Evolutionary conservation across 1,140 invertebrate genomes (phyloP).

Genomic region (Cotesia chilonis): DNA sequence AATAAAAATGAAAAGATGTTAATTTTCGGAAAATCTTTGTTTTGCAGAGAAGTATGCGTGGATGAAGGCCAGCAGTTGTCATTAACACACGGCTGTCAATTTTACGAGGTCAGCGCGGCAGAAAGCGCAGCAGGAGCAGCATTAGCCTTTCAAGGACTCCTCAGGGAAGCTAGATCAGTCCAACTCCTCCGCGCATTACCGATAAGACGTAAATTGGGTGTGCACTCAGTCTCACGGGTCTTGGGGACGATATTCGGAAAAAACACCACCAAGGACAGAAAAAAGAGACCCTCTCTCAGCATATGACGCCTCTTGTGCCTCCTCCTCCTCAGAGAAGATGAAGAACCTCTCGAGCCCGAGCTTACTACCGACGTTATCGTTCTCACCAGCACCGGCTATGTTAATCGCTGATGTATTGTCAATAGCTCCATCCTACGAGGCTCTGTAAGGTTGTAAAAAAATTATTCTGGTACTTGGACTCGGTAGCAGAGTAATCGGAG

Average conservation of each 20-base stretch:
- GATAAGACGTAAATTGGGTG: slow-evolving; percentile 76
- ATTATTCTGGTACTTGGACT: slow-evolving; percentile 8
- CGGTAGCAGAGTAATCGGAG: slow-evolving; percentile 10
- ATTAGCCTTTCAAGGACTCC: slow-evolving; percentile 81
- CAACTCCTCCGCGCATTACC: slow-evolving; percentile 77
- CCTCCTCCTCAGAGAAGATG: slow-evolving; percentile 56
- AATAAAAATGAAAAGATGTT: too few relatives aligned
- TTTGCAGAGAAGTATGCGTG: slow-evolving; percentile 76
- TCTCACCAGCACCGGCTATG: slow-evolving; percentile 57
- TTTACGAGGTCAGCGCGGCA: slow-evolving; percentile 86
- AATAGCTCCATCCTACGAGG: too few relatives aligned
- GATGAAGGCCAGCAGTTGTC: slow-evolving; percentile 84
- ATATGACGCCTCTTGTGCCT: slow-evolving; percentile 68
- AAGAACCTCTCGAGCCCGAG: slow-evolving; percentile 47
- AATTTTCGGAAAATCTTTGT: not conserved
- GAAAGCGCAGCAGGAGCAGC: slow-evolving; percentile 81
- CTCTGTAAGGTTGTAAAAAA: not conserved
- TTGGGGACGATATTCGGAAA: slow-evolving; percentile 82
- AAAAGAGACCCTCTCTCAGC: slow-evolving; percentile 79
- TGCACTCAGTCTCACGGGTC: slow-evolving; percentile 81
- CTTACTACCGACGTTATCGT: slow-evolving; percentile 54
- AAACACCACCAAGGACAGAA: slow-evolving; percentile 76
- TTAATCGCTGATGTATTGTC: slow-evolving; percentile 47
- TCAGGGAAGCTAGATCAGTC: slow-evolving; percentile 76
- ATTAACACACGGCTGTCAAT: slow-evolving; percentile 80